Evolutionary conservation across 2,113 vertebrate species (phyloP).

Genomic region (Pipa parva): DNA sequence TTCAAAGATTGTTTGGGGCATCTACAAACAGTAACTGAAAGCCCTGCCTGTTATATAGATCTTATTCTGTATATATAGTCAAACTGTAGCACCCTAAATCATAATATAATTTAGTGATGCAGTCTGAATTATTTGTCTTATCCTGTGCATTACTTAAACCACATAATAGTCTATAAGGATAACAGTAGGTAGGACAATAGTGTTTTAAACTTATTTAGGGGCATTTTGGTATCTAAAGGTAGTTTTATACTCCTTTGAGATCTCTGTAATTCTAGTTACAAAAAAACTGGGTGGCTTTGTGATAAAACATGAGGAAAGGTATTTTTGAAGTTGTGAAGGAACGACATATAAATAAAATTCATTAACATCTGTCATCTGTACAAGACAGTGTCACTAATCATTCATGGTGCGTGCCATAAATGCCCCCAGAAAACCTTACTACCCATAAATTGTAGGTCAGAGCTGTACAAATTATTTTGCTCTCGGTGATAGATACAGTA

Average conservation of each 20-base stretch:
- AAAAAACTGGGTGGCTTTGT: conserved; percentile 1
- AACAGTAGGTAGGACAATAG: background rate
- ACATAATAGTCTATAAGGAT: too few species aligned
- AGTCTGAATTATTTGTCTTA: too few species aligned
- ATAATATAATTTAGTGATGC: too few species aligned
- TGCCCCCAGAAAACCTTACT: conserved; percentile 27
- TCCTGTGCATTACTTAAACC: too few species aligned
- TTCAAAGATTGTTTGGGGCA: too few species aligned
- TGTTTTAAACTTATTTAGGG: too few species aligned
- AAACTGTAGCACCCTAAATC: too few species aligned
- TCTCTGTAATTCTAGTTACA: background rate
- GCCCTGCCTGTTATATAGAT: too few species aligned
- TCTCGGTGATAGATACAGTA: background rate
- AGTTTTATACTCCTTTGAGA: background rate
- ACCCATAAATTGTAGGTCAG: conserved; percentile 8
- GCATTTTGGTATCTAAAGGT: background rate
- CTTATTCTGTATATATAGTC: too few species aligned
- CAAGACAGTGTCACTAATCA: conserved; percentile 25
- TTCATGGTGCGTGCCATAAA: conserved; percentile 20
- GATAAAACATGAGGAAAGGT: conserved; percentile 3
- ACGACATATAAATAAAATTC: conserved; percentile 20
- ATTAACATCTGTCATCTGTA: conserved; percentile 18
- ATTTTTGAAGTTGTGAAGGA: conserved; percentile 9
- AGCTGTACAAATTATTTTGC: background rate
- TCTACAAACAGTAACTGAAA: too few species aligned